Base-by-base conservation (phyloP, 1,140 invertebrate genomes). In the Tyrophagus putrescentiae region DNA sequence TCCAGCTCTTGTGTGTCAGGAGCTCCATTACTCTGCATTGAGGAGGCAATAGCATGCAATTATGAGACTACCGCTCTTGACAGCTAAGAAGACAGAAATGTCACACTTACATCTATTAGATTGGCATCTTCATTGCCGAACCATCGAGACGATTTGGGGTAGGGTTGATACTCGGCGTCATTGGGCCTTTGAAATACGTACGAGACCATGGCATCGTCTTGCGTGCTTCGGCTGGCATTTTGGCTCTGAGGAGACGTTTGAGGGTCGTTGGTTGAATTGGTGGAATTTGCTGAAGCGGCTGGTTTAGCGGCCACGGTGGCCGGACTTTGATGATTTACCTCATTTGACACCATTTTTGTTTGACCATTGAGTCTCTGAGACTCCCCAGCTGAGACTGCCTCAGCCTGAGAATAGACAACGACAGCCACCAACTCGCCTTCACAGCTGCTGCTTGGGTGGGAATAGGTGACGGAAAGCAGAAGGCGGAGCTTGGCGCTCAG, bases 131-230 rank as follows among this genome's bases (percentile, higher is more conserved):
- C 84, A 50, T 82, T 84, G 33, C 84, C 74, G 36, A 84, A 80
- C 85, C 85, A 89, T 64, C 84, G 76, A 5, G 76, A 70, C 28
- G 77, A 69, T 68, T 82, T 81, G 71, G 84, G 85, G 61, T 73
- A 75, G 52, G 65, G 79, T 65, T 80, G 81, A 68, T 85, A 81
- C 67, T 85, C 83, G 48, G 79, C 76, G 70, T 88, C 84, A 60
- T 79, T 77, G 25, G 81, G 80, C 65, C 85, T 73, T 75, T 88
- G 85, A 72, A 86, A 90, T 60, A 87, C 83, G 72, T 90, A 90
- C 66, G 84, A 82, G 63, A 89, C 85, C 70, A 83, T 82, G 57
- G 84, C 84, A 77, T 89, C 87, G 71, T 89, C 86, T 73, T 86
- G 84, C n/a, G 52, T 54, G 63, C 60, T 62, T 29, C 65, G 33